phyloP scores from a whole-genome alignment of 2,797 vertebrate genomes.

The Melopsittacus undulatus region DNA sequence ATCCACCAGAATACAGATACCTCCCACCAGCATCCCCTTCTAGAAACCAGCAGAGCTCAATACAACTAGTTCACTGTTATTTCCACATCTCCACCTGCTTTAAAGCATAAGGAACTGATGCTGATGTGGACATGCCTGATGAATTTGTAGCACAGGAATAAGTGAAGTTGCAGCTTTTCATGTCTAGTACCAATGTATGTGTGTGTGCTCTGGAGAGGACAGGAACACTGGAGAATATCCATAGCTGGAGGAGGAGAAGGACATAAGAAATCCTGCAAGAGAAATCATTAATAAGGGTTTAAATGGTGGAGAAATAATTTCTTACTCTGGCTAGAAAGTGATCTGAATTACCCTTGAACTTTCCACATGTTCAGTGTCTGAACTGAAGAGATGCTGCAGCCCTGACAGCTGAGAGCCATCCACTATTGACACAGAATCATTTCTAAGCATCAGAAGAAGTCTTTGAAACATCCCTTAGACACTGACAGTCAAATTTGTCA shows the following conservation, averaged over 20 bases:
- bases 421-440: neutral
- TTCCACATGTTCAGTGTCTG: neutral
- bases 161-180: neutral
- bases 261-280: neutral
- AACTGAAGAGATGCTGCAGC: neutral
- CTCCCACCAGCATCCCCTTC: neutral
- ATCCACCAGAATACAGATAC: neutral
- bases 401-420: neutral
- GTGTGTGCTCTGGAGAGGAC: neutral
- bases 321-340: neutral
- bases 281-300: neutral
- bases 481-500: neutral
- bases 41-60: neutral
- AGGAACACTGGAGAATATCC: neutral
- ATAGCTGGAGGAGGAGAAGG: accelerated
- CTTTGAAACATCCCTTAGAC: neutral
- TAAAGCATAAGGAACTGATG: neutral
- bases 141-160: neutral
- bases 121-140: neutral
- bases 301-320: neutral
- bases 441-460: neutral
- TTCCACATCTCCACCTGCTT: neutral
- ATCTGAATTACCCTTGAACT: neutral
- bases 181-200: neutral
- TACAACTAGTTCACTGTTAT: neutral